Conservation (phyloP, 2,888 invertebrate species). For the Leucophora obtusa region DNA sequence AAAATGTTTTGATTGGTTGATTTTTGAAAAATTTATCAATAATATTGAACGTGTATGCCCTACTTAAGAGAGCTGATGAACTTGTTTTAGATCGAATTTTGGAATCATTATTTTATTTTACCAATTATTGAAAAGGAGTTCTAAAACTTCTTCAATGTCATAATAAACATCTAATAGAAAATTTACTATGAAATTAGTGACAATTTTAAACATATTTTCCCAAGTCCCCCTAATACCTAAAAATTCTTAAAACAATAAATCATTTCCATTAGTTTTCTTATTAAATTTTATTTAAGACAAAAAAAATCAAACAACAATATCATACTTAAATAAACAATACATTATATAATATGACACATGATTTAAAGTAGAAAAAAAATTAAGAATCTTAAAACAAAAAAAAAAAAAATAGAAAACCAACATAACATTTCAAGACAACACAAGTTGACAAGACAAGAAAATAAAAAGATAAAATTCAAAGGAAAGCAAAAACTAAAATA, state of each 20-base stretch:
- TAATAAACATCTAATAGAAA: too few species aligned
- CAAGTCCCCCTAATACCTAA: too few species aligned
- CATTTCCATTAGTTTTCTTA: background rate
- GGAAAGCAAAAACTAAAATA: background rate
- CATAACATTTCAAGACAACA: slow-evolving; percentile 14
- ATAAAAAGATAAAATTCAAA: slow-evolving; percentile 1
- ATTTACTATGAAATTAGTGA: too few species aligned
- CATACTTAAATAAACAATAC: slow-evolving; percentile 23
- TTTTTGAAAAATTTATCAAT: too few species aligned
- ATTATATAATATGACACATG: slow-evolving; percentile 48
- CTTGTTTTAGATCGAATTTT: too few species aligned
- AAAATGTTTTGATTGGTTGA: too few species aligned
- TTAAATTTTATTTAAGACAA: background rate
- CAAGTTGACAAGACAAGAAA: slow-evolving; percentile 35
- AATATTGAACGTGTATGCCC: too few species aligned
- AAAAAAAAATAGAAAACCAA: background rate
- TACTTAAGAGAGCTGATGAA: too few species aligned
- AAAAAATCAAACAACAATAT: slow-evolving; percentile 18
- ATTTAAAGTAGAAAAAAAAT: slow-evolving; percentile 18
- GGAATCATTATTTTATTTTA: too few species aligned
- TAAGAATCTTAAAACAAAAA: background rate
- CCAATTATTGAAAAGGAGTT: too few species aligned
- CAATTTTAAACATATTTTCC: too few species aligned
- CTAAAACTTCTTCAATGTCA: too few species aligned
- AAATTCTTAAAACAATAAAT: background rate